Evolutionary conservation across 1,140 invertebrate species (phyloP).

Genomic region (Pachypeltis micranthus): DNA sequence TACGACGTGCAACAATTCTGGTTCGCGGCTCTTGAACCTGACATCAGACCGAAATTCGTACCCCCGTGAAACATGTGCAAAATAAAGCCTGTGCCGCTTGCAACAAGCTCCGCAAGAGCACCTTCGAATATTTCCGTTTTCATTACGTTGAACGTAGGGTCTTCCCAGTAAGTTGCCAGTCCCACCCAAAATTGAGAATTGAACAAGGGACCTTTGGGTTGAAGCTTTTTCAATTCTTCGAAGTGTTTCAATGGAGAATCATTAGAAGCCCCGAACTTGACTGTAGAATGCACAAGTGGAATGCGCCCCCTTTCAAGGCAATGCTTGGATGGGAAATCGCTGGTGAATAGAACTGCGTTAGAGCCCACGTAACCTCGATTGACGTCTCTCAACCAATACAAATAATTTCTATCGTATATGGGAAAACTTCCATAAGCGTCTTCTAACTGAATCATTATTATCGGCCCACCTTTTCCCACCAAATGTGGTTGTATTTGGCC

Average conservation of each 20-base stretch:
- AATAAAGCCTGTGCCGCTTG: constrained; percentile 43
- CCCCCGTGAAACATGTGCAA: constrained; percentile 63
- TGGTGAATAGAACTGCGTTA: neutral
- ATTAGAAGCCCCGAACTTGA: neutral
- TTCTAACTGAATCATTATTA: neutral
- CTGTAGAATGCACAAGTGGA: neutral
- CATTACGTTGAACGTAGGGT: constrained; percentile 43
- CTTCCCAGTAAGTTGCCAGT: constrained; percentile 78
- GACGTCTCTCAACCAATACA: neutral
- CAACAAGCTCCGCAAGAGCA: constrained; percentile 52
- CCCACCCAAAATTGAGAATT: constrained; percentile 87
- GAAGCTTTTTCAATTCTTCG: constrained; percentile 39
- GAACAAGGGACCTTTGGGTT: constrained; percentile 53
- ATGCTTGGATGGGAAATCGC: neutral
- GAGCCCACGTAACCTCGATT: neutral
- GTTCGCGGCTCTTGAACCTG: no score
- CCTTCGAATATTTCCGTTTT: constrained; percentile 39
- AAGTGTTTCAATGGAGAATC: no score
- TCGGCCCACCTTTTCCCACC: neutral
- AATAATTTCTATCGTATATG: neutral
- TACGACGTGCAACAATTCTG: constrained; percentile 81
- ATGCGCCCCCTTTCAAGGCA: neutral
- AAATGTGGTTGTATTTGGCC: neutral
- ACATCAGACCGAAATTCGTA: constrained; percentile 56
- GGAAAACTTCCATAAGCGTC: neutral